phyloP scores from a whole-genome alignment of 2,113 vertebrate genomes.

The Anarrhichthys ocellatus region DNA sequence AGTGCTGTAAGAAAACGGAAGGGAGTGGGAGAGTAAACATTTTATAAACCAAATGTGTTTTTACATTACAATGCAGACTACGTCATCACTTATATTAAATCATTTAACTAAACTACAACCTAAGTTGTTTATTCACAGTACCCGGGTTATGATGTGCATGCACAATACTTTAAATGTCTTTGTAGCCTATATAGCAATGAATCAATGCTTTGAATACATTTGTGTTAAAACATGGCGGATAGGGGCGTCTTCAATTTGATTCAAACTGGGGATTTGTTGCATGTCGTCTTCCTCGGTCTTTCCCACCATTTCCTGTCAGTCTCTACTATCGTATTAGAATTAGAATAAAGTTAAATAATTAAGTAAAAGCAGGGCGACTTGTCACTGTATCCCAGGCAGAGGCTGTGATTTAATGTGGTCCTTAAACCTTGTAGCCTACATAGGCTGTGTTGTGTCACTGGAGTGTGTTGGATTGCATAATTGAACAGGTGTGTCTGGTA shows the following conservation, averaged over 20 bases:
- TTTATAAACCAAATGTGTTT: not conserved
- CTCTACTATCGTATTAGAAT: not conserved
- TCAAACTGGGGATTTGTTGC: not conserved
- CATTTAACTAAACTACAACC: not conserved
- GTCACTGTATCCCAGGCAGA: not conserved
- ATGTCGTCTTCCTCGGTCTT: not conserved
- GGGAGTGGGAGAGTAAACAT: not conserved
- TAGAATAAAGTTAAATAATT: not conserved
- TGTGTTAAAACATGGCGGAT: not conserved
- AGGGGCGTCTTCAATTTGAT: not conserved
- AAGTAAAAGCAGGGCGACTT: not conserved
- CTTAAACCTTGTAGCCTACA: not conserved
- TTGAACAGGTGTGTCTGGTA: not conserved
- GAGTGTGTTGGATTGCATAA: not conserved
- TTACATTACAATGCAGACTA: not conserved
- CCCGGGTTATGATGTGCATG: not conserved
- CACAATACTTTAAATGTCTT: not conserved
- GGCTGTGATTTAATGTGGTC: not conserved
- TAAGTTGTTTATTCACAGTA: not conserved
- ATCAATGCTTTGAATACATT: not conserved
- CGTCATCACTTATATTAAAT: not conserved
- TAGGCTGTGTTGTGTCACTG: not conserved
- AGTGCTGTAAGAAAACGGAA: not conserved
- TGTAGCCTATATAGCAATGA: not conserved
- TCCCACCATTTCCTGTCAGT: not conserved